Base-by-base conservation (phyloP, 2,888 invertebrate species). In the Caradrina kadenii region DNA sequence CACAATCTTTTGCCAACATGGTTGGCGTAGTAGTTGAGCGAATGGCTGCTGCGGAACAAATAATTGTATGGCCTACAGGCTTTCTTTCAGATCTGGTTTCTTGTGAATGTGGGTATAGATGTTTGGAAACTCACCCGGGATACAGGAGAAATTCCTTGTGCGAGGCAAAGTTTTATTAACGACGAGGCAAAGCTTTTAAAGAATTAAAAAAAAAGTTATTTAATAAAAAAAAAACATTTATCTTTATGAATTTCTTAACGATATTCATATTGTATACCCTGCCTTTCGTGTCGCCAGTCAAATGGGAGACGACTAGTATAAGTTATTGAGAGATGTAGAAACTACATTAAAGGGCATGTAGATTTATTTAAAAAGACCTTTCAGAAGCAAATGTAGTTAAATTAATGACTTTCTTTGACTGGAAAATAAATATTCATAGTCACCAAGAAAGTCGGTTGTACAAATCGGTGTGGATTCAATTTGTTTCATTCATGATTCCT, bases 401-500 rank as follows among this genome's bases (percentile, higher is more conserved):
- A 21, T 50, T 49, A 65, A 68, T 63, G 19, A 53, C 60, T 79
- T 74, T 84, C 58, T 69, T 70, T 58, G 76, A 63, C 58, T 63
- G 31, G 19, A 26, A 60, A 69, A 56, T 78, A 75, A 83, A 83
- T 73, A 74, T 71, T 83, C 68, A 75, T 69, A 75, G 75, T 77
- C 63, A 73, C 54, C 69, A 83, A 79, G 83, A 83, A 83, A 85
- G 85, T 81, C 55, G 56, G 74, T 68, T 73, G 71, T 64, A 79
- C 71, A 71, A 73, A 84, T 83, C 73, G 73, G 68, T 54, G 64
- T 73, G 70, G 79, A 80, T 83, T 85, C 75, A 84, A 85, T 83
- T 84, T 84, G 85, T 83, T 35, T 84, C 85, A 81, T 84, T 84
- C 84, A 81, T 83, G 77, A 72, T 83, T 81, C 80, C 85, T 78